phyloP scores from a whole-genome alignment of 2,888 invertebrate species.

The Acleris laterana region DNA sequence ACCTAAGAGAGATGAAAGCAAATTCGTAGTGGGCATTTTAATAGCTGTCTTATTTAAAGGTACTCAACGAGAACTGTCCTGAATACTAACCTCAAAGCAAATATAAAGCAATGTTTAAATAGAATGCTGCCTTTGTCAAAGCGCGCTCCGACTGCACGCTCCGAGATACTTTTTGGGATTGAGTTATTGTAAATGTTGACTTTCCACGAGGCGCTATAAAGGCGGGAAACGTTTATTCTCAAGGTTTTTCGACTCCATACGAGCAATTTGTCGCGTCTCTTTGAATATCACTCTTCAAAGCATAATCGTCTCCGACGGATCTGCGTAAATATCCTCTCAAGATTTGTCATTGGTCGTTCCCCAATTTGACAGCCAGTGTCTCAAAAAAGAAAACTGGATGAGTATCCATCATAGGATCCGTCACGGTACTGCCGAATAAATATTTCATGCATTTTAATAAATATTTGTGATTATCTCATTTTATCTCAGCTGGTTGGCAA shows the following conservation, averaged over 20 bases:
- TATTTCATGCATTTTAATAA: no score
- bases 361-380: conserved; percentile 7
- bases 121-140: neutral
- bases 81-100: no score
- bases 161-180: conserved; percentile 16
- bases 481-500: no score
- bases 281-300: conserved; percentile 41
- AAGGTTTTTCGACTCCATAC: conserved; percentile 51
- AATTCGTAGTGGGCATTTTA: no score
- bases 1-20: no score
- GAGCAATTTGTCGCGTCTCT: conserved; percentile 51
- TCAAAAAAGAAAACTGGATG: neutral
- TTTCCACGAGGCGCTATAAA: conserved; percentile 45
- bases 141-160: neutral
- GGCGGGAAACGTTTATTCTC: conserved; percentile 52
- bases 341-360: conserved; percentile 31
- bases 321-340: conserved; percentile 39
- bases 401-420: no score
- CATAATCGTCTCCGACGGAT: conserved; percentile 41
- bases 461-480: no score
- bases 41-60: no score
- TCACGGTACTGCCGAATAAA: no score
- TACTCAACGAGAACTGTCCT: no score
- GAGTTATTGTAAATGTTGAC: conserved; percentile 29
- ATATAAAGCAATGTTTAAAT: no score